Base-by-base conservation (phyloP, 1,140 invertebrate genomes). In the Polypedilum vanderplanki region DNA sequence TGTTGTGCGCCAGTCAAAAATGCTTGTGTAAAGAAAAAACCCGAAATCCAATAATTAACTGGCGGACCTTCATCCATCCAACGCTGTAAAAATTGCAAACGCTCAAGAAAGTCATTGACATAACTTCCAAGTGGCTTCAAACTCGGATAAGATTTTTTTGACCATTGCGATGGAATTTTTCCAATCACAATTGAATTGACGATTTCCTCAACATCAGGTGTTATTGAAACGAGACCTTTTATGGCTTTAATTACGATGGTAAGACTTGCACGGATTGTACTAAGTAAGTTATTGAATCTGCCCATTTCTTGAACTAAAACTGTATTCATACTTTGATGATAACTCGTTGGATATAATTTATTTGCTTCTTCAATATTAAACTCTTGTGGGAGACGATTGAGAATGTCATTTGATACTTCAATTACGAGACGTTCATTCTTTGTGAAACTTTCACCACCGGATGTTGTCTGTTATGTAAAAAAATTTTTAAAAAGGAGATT, bases 21-120 rank as follows among this genome's bases (percentile, higher is more conserved):
- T 7, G 95, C 95, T 85, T 98, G 95, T 0, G 96, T 96, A 81
- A 97, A 98, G 82, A 91, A 98, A 83, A 98, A 97, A 18, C 95
- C 96, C 0, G 95, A 94, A 40, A 98, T 83, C 96, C 96, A 98
- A 83, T 92, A 97, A 9, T 91, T 88, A 3, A 84, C 76, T 0
- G 96, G 94, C 17, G 92, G 89, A 7, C 94, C 95, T 76, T 90
- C 79, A 15, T 91, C 87, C 77, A 90, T 93, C 96, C 96, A 98
- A 78, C 88, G 86, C 88, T 95, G 79, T 79, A 92, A 84, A 83
- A 91, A 98, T 76, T 88, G 85, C 0, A 98, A 84, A 77, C 96
- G 88, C 4, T 87, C 87, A 0, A 97, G 78, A 78, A 98, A 91
- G 83, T 98, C 96, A 77, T 87, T 89, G 41, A 98, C 86, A 80